A percentile compares a stretch with the other conserved stretches of the same genome.
phyloP scores from a whole-genome alignment of 2,113 vertebrate species.

The Coryphaenoides rupestris region DNA sequence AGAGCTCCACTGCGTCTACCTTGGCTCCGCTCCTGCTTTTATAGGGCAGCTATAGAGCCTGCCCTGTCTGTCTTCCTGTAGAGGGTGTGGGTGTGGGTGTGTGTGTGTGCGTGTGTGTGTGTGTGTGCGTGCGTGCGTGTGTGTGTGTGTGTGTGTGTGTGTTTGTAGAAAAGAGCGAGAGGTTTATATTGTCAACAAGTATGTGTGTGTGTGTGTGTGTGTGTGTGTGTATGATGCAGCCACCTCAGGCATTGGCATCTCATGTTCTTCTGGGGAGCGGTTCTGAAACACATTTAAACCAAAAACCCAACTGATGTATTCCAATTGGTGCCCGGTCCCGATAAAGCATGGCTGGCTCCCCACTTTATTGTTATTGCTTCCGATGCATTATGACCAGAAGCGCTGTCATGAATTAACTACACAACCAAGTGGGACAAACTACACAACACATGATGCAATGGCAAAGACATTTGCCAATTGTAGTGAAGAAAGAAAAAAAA shows the following conservation, averaged over 20 bases:
- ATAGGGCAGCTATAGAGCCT: slow-evolving; percentile 44
- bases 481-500: no score
- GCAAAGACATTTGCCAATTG: not conserved
- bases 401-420: no score
- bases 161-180: no score
- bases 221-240: slow-evolving; percentile 30
- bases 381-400: not conserved
- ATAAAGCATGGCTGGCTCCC: slow-evolving; percentile 20
- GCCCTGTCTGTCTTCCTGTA: not conserved
- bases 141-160: slow-evolving; percentile 14
- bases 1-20: slow-evolving; percentile 45
- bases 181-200: no score
- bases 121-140: slow-evolving; percentile 17
- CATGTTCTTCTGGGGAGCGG: slow-evolving; percentile 14
- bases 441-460: not conserved
- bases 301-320: slow-evolving; percentile 29
- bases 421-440: no score
- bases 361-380: slow-evolving; percentile 37
- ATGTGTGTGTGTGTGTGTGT: slow-evolving; percentile 6
- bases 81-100: not conserved
- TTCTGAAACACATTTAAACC: not conserved
- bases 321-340: slow-evolving; percentile 8
- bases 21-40: slow-evolving; percentile 57
- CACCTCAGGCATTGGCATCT: slow-evolving; percentile 30
- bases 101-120: not conserved